Conservation (phyloP, 2,113 vertebrate species). For the Sakesphorus luctuosus region DNA sequence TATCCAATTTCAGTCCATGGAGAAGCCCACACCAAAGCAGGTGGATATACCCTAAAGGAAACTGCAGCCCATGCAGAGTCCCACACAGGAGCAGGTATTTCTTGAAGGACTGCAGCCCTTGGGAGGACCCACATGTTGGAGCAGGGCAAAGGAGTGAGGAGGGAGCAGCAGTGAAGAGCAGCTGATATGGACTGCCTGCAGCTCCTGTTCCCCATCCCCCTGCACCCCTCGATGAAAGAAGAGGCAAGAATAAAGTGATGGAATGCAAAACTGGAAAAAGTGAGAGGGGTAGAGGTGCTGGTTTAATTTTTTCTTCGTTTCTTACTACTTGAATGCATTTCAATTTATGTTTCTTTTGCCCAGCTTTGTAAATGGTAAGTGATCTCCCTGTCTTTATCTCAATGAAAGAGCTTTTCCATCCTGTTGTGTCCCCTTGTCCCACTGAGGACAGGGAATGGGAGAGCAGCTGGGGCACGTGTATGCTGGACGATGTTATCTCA, state of each 20-base stretch:
- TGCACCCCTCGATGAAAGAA: rapidly evolving
- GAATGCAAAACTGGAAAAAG: not conserved
- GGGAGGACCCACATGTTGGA: not conserved
- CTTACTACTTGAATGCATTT: not conserved
- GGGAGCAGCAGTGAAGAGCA: not conserved
- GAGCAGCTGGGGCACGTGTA: not conserved
- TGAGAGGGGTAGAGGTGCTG: not conserved
- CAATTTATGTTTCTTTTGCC: not conserved
- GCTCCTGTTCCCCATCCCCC: not conserved
- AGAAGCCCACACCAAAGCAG: not conserved
- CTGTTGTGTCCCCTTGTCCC: not conserved
- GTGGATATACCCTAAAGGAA: not conserved
- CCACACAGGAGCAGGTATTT: not conserved
- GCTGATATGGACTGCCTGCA: not conserved
- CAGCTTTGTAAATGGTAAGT: not conserved
- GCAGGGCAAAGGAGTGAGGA: not conserved
- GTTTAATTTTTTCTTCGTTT: not conserved
- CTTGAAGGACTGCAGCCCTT: not conserved
- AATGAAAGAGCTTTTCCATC: not conserved
- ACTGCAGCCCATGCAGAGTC: not conserved
- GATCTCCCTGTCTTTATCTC: not conserved
- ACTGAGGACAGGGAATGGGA: not conserved
- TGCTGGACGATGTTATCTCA: not conserved
- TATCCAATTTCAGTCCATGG: not conserved
- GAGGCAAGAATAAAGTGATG: not conserved